A percentile compares a stretch with the other conserved stretches of the same genome.
phyloP scores from a whole-genome alignment of 2,113 vertebrate genomes.

The Actinemys pallida region DNA sequence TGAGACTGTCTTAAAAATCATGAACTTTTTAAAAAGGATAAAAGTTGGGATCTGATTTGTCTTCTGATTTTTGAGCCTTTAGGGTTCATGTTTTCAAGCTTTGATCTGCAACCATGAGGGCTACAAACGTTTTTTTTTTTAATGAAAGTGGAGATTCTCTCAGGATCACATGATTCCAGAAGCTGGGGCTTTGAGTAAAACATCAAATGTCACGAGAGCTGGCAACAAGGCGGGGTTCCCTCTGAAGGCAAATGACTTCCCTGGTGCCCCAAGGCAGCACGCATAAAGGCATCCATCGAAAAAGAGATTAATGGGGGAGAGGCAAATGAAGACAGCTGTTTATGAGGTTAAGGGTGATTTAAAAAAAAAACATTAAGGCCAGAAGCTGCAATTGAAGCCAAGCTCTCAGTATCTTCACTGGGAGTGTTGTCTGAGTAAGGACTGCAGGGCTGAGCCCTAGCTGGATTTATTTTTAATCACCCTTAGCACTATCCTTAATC shows the following conservation, averaged over 20 bases:
- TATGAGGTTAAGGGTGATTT: neutral
- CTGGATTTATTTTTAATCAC: neutral
- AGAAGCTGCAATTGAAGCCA: constrained; percentile 8
- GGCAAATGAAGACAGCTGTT: neutral
- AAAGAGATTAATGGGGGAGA: neutral
- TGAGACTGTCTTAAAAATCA: constrained; percentile 25
- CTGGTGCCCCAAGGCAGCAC: constrained; percentile 26
- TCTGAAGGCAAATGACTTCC: constrained; percentile 6
- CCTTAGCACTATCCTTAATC: neutral
- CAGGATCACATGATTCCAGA: neutral
- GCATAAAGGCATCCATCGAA: neutral
- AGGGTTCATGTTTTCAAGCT: neutral
- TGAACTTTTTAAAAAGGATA: neutral
- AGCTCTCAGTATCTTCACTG: neutral
- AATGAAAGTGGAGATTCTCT: constrained; percentile 15
- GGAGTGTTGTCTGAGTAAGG: constrained; percentile 9
- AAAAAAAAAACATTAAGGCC: neutral
- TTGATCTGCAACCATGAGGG: constrained; percentile 23
- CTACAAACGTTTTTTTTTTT: constrained; percentile 16
- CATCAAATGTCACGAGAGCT: neutral
- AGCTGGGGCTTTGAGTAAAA: constrained; percentile 11
- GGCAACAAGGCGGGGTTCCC: neutral
- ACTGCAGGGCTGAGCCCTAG: neutral
- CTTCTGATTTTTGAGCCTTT: constrained; percentile 22
- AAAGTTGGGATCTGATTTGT: constrained; percentile 24